Percentiles rank a stretch among this genome's conserved stretches.
phyloP scores from a whole-genome alignment of 2,888 invertebrate genomes.

The Yponomeuta cagnagella region DNA sequence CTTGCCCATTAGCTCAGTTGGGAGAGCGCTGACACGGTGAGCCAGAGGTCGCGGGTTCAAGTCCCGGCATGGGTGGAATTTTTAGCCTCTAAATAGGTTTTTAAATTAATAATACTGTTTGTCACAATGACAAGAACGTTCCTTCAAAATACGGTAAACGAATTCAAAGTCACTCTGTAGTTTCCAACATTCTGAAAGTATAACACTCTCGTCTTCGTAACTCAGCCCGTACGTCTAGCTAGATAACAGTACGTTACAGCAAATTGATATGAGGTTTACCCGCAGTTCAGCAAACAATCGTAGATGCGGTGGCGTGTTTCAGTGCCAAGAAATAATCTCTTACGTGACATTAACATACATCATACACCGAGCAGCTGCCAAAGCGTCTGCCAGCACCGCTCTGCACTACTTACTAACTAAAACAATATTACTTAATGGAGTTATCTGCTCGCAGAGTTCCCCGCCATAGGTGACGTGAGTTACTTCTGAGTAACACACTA shows the following conservation, averaged over 20 bases:
- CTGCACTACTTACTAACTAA: constrained; percentile 55
- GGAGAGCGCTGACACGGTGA: too few relatives aligned
- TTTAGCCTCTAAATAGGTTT: too few relatives aligned
- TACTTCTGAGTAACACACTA: constrained; percentile 17
- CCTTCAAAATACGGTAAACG: too few relatives aligned
- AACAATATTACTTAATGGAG: constrained; percentile 64
- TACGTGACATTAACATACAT: constrained; percentile 70
- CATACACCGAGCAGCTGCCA: constrained; percentile 58
- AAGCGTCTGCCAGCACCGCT: constrained; percentile 54
- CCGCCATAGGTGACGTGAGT: constrained; percentile 22
- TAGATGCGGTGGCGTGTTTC: constrained; percentile 48
- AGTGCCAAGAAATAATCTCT: constrained; percentile 72
- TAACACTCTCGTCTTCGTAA: background rate
- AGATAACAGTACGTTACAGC: background rate
- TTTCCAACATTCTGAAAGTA: constrained; percentile 4
- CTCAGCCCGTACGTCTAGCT: background rate
- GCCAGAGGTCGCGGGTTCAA: too few relatives aligned
- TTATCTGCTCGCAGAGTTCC: constrained; percentile 29
- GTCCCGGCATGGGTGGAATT: too few relatives aligned
- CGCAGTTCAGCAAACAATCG: constrained; percentile 50
- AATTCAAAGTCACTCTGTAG: too few relatives aligned
- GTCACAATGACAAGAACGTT: too few relatives aligned
- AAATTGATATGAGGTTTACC: constrained; percentile 4
- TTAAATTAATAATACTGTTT: too few relatives aligned
- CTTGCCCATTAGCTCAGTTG: too few relatives aligned